These are phyloP conservation scores for Pseudanteris insignis DNA, from an alignment of 2,888 invertebrate genomes.

Conservation along the genomic window DNA sequence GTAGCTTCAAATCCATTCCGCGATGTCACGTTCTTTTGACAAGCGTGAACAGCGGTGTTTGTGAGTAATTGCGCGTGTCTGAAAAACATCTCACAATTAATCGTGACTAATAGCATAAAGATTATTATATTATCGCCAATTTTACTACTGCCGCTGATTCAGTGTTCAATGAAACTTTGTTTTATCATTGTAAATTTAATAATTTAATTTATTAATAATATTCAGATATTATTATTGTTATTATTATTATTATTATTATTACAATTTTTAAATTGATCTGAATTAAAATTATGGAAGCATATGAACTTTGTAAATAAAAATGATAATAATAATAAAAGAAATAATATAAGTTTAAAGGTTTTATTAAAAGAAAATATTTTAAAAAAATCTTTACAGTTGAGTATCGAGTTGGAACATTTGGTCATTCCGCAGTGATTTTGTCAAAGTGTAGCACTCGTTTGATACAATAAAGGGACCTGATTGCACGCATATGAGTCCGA, in stretches of 20 bases:
- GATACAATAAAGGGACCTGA: neutral
- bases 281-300: too few species aligned
- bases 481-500: too few species aligned
- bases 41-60: constrained; percentile 46
- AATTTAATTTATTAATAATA: too few species aligned
- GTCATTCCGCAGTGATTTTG: too few species aligned
- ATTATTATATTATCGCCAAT: constrained; percentile 4
- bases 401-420: too few species aligned
- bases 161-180: too few species aligned
- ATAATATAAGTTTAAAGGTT: neutral
- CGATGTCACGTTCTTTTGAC: constrained; percentile 41
- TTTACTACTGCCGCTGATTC: too few species aligned
- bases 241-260: too few species aligned
- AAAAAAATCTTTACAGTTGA: too few species aligned
- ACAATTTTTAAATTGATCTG: too few species aligned
- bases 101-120: constrained; percentile 35
- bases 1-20: constrained; percentile 30
- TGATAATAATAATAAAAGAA: neutral
- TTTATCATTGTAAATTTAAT: too few species aligned
- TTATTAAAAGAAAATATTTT: neutral
- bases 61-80: constrained; percentile 45
- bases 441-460: neutral
- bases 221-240: too few species aligned
- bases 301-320: neutral
- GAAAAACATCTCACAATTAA: constrained; percentile 27